Evolutionary conservation across 2,797 vertebrate species (phyloP).

Genomic region (Cetoscarus ocellatus): DNA sequence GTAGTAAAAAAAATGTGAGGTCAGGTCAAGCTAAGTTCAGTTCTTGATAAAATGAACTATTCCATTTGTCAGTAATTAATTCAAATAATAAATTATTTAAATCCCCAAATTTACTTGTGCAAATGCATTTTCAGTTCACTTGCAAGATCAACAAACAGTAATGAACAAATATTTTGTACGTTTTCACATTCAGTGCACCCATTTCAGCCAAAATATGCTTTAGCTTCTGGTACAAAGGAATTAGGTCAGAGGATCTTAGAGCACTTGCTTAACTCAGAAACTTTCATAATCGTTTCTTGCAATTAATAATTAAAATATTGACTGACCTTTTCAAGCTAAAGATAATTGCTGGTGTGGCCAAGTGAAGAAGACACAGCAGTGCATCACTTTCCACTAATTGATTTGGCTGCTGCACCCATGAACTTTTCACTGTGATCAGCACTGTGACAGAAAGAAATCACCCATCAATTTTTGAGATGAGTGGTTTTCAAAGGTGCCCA

Average conservation of each 20-base stretch:
- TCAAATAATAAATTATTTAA: conserved; percentile 40
- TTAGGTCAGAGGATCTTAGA: not conserved
- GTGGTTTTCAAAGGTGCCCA: conserved; percentile 50
- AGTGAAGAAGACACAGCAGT: conserved; percentile 64
- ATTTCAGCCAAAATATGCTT: conserved; percentile 9
- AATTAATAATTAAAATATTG: conserved; percentile 61
- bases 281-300: conserved; percentile 39
- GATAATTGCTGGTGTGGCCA: conserved; percentile 67
- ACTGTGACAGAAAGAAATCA: conserved; percentile 65
- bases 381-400: conserved; percentile 65
- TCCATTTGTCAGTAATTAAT: not conserved
- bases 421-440: conserved; percentile 72
- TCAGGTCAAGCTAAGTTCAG: conserved; percentile 2
- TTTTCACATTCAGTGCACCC: conserved; percentile 9
- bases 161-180: not conserved
- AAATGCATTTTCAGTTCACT: conserved; percentile 2
- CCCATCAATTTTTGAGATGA: conserved; percentile 53
- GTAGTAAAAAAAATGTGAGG: conserved; percentile 6
- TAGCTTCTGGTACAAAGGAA: conserved; percentile 6
- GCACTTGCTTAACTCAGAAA: conserved; percentile 30
- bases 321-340: conserved; percentile 69
- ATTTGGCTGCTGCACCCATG: conserved; percentile 58
- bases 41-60: not conserved
- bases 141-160: not conserved
- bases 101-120: not conserved